These are phyloP conservation scores for Mythimna loreyi DNA, from an alignment of 2,888 invertebrate species.

Conservation along the genomic window DNA sequence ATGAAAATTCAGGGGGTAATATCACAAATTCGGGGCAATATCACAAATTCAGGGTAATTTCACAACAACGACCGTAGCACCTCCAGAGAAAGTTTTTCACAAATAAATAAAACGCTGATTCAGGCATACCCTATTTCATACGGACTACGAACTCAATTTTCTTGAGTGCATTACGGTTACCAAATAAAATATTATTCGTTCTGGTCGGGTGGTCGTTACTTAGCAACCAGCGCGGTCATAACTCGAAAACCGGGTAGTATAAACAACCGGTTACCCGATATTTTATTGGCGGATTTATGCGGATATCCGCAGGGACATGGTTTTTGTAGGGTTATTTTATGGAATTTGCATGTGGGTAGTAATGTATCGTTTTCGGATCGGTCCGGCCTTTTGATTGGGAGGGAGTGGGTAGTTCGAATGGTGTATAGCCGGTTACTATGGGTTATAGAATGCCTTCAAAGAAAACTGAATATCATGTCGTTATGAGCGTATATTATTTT, in stretches of 20 bases:
- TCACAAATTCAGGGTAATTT: conserved; percentile 44
- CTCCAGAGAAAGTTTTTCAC: conserved; percentile 42
- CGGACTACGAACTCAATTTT: conserved; percentile 78
- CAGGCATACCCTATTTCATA: conserved; percentile 66
- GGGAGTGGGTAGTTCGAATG: conserved; percentile 22
- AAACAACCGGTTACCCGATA: conserved; percentile 73
- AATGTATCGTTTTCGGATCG: conserved; percentile 54
- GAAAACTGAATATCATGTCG: background rate
- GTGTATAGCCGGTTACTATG: background rate
- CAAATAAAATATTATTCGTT: conserved; percentile 75
- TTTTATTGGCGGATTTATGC: conserved; percentile 74
- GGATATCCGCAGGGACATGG: conserved; percentile 68
- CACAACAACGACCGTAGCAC: conserved; percentile 33
- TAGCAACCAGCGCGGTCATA: conserved; percentile 69
- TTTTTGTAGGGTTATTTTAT: conserved; percentile 68
- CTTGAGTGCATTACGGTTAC: conserved; percentile 79
- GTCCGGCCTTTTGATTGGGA: conserved; percentile 16
- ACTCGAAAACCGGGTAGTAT: conserved; percentile 70
- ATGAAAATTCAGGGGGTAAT: conserved; percentile 50
- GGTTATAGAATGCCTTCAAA: background rate
- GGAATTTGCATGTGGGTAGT: conserved; percentile 62
- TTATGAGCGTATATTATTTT: background rate
- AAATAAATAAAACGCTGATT: conserved; percentile 65
- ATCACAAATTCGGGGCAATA: conserved; percentile 36
- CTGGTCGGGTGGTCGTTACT: conserved; percentile 53